Conservation (phyloP, 2,113 vertebrate genomes). For the Cichladusa arquata region DNA sequence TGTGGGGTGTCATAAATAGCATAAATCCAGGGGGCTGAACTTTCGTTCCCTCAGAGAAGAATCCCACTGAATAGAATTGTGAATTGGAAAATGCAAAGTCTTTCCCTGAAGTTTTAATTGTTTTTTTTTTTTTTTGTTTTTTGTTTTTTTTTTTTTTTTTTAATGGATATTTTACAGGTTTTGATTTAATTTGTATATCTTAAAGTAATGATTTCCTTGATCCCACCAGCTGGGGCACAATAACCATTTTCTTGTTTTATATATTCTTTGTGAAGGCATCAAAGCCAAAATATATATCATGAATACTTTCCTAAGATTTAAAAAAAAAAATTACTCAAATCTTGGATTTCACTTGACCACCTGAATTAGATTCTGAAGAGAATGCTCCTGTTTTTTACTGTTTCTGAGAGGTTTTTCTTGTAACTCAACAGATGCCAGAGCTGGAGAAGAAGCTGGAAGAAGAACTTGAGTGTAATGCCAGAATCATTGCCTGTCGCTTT, state of each 20-base stretch:
- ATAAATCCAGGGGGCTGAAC: background rate
- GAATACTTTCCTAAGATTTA: background rate
- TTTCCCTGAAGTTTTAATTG: background rate
- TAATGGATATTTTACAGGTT: background rate
- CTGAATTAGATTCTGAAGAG: background rate
- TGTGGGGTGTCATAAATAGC: background rate
- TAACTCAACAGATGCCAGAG: conserved; percentile 84
- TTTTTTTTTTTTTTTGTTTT: too few species aligned
- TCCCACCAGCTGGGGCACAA: background rate
- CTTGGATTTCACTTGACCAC: background rate
- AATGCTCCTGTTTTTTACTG: background rate
- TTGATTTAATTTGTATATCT: background rate
- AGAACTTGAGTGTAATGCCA: conserved; percentile 79
- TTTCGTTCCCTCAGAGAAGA: background rate
- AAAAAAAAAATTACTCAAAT: background rate
- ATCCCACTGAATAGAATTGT: background rate
- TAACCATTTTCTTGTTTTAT: background rate
- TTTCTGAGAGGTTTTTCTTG: background rate
- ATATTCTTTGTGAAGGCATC: background rate
- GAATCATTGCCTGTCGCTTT: conserved; percentile 92
- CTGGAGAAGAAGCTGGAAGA: conserved; percentile 86
- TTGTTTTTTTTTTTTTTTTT: background rate
- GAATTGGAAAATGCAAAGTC: background rate
- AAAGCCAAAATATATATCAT: background rate
- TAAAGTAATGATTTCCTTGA: background rate